Evolutionary conservation across 2,888 invertebrate species (phyloP), one percentile per base, ranked within the genome.

Genomic region (Hypolimnas misippus): DNA sequence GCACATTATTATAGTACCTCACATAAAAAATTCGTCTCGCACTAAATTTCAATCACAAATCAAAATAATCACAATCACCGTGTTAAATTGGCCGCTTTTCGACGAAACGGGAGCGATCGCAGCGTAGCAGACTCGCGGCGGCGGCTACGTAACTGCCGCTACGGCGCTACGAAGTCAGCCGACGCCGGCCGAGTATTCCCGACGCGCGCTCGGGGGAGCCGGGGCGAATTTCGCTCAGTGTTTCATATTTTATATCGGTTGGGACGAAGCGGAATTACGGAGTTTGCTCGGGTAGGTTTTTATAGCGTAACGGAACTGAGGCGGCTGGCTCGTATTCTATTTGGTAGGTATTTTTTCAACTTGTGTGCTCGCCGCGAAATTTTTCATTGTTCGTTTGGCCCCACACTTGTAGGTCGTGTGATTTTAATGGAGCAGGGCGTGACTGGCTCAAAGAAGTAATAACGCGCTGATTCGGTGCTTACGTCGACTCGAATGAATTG

Each of bases 231-330:
- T 83, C 75, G 89, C 86, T 82, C 89, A 83, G 87, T 86, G 88
- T 89, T 91, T 91, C 91, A 91, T 90, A 91, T 91, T 91, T 91
- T 90, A 91, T 90, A 90, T 86, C 84, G 87, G 83, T 82, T 73
- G 86, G 86, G 84, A 82, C 82, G 82, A 74, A 80, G 81, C 84
- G 85, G 86, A 86, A 87, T 89, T 90, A 89, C 90, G 77, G 86
- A 90, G 87, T 89, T 87, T 87, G 87, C 86, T 87, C 81, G 81
- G 87, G 82, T 88, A 79, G 84, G 84, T 90, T 91, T 90, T 90
- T 91, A 89, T 86, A 85, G 82, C 83, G 81, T 70, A 73, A 73
- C 76, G 74, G 81, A 84, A 83, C 83, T 75, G 80, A 78, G 76
- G 82, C 83, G 82, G 78, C 78, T 76, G 79, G 76, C 79, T 77